These are phyloP conservation scores for Scortum barcoo DNA, from an alignment of 2,113 vertebrate species.

Conservation along the genomic window DNA sequence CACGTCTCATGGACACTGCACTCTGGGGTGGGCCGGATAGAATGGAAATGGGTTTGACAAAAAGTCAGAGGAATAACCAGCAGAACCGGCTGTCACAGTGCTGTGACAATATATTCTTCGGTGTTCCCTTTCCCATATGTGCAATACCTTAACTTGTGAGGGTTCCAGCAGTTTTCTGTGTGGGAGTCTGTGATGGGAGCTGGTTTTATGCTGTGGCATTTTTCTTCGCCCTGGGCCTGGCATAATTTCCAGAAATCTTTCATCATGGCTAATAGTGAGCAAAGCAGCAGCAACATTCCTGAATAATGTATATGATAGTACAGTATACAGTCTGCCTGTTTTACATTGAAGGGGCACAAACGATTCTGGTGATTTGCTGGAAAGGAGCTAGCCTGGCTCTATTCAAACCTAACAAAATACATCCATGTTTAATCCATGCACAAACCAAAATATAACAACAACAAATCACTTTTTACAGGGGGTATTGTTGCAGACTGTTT, in stretches of 20 bases:
- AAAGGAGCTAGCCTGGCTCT: too few species aligned
- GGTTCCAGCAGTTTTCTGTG: conserved; percentile 1
- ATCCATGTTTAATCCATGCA: not conserved
- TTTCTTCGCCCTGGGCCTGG: conserved; percentile 10
- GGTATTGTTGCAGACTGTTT: too few species aligned
- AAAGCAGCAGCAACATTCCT: conserved; percentile 2
- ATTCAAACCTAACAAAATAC: not conserved
- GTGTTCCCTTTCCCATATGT: conserved; percentile 7
- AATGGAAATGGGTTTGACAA: not conserved
- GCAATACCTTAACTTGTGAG: conserved; percentile 9
- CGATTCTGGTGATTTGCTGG: too few species aligned
- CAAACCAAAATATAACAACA: not conserved
- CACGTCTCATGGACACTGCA: conserved; percentile 39
- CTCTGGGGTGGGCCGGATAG: not conserved
- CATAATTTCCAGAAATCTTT: conserved; percentile 16
- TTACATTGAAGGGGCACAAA: not conserved
- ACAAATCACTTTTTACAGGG: too few species aligned
- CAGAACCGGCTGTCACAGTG: conserved; percentile 5
- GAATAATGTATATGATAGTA: not conserved
- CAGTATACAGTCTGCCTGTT: too few species aligned
- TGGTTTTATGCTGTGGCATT: conserved; percentile 20
- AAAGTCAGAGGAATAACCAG: conserved; percentile 10
- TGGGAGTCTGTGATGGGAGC: conserved; percentile 21
- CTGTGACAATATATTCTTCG: not conserved
- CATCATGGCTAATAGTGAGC: not conserved